Base-by-base conservation (phyloP, 2,797 vertebrate species). In the Enteromius afrohamiltoni region DNA sequence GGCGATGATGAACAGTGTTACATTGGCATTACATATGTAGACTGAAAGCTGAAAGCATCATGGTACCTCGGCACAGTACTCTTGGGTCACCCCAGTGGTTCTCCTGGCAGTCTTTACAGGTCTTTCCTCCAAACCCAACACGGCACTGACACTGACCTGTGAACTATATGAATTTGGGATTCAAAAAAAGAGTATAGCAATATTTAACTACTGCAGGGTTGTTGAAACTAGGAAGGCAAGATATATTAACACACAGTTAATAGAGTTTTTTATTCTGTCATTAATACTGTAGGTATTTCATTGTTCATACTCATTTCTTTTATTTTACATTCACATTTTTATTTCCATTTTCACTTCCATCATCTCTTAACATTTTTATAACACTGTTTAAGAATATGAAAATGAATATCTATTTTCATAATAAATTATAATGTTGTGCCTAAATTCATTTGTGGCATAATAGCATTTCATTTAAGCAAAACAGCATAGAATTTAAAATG, bases 111-210 rank as follows among this genome's bases (percentile, higher is more conserved):
- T 98, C 95, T 0, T 95, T 92, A 86, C 98, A 99, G 26, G 94
- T 97, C 78, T 92, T 95, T 21, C 98, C 98, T 19, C 98, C 98
- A 0, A 99, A 99, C 65, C 98, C 98, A 0, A 95, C 92, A 19
- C 88, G 96, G 83, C 98, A 99, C 0, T 96, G 96, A 90, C 98
- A 99, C 89, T 98, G 95, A 6, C 98, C 98, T 2, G 96, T 96
- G 88, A 99, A 97, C 98, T 99, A 88, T 42, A 80, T 37, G 17
- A 69, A 68, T 67, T 64, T 29, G 23, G 26, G 60, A 53, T 74
- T 2, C 49, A 40, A 40, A 40, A 55, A 82, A 76, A 45, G 9
- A 65, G 17, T 5, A 65, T 62, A 14, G 58, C 5, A 47, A 23
- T 37, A 75, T 55, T 74, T 74, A 51, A 47, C 14, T 47, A 74